These are phyloP conservation scores for Neostethus bicornis DNA, from an alignment of 2,797 vertebrate species.

Conservation along the genomic window DNA sequence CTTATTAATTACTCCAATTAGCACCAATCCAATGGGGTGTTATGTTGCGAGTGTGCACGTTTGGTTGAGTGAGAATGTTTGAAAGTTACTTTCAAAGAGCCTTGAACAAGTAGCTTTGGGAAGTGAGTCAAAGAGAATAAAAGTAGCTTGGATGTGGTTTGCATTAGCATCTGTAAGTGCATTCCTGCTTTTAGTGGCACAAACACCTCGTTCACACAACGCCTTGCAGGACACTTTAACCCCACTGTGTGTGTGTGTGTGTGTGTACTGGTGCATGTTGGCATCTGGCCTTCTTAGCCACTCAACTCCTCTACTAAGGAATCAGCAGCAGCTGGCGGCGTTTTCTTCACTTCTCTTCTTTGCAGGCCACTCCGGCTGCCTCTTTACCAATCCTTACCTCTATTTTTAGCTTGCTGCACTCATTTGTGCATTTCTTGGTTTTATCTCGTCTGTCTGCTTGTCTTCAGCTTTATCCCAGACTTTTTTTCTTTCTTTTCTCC, in stretches of 20 bases:
- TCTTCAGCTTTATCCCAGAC: constrained; percentile 21
- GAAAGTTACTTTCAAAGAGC: constrained; percentile 61
- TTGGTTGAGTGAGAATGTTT: constrained; percentile 61
- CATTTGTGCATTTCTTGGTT: constrained; percentile 47
- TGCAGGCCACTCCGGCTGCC: constrained; percentile 51
- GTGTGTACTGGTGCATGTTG: constrained; percentile 20
- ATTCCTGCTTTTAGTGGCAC: constrained; percentile 46
- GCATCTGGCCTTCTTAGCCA: constrained; percentile 68
- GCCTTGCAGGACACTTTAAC: constrained; percentile 27
- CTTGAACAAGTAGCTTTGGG: constrained; percentile 57
- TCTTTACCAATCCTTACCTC: constrained; percentile 46
- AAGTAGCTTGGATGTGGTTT: constrained; percentile 62
- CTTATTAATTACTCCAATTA: constrained; percentile 79
- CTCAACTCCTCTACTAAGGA: constrained; percentile 69
- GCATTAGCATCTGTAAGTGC: constrained; percentile 70
- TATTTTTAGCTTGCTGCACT: constrained; percentile 61
- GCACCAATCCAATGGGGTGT: constrained; percentile 59
- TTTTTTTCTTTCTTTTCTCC: background rate
- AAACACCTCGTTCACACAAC: constrained; percentile 22
- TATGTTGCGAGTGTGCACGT: constrained; percentile 41
- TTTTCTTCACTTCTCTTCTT: constrained; percentile 56
- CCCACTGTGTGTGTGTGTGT: constrained; percentile 12
- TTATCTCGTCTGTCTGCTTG: constrained; percentile 37
- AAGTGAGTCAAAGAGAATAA: constrained; percentile 29
- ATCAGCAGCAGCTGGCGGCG: constrained; percentile 75